phyloP scores from a whole-genome alignment of 2,113 vertebrate genomes.

The Cairina moschata region DNA sequence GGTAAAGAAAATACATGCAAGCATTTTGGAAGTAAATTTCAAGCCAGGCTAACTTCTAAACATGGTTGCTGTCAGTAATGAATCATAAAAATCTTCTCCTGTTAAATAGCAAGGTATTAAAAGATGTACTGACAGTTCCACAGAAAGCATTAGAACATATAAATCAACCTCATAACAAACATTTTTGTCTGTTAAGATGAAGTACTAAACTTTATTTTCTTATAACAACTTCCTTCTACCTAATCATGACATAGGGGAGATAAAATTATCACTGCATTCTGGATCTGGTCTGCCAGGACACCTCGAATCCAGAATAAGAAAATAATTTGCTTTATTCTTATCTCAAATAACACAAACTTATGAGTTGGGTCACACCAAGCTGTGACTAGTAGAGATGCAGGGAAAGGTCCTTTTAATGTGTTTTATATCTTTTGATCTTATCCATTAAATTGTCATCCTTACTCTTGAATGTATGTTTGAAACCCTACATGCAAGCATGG shows the following conservation, averaged over 20 bases:
- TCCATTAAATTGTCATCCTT: background rate
- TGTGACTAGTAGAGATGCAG: background rate
- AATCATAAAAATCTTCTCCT: background rate
- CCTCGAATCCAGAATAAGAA: background rate
- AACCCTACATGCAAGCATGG: accelerated
- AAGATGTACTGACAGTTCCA: background rate
- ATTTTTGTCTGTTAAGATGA: background rate
- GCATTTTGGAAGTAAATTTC: background rate
- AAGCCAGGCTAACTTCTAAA: background rate
- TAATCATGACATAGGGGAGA: accelerated
- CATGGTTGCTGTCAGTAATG: background rate
- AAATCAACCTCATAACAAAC: background rate
- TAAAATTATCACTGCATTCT: background rate
- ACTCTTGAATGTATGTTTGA: background rate
- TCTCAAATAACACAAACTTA: background rate
- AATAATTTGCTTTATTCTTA: background rate
- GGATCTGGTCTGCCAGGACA: background rate
- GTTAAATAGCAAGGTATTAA: background rate
- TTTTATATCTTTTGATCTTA: background rate
- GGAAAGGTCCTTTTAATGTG: background rate
- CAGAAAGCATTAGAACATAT: background rate
- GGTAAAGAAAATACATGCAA: background rate
- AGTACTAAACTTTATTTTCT: background rate
- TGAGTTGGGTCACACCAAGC: accelerated
- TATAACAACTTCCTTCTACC: background rate